phyloP scores from a whole-genome alignment of 2,888 invertebrate genomes.

The Tipula vernalis region DNA sequence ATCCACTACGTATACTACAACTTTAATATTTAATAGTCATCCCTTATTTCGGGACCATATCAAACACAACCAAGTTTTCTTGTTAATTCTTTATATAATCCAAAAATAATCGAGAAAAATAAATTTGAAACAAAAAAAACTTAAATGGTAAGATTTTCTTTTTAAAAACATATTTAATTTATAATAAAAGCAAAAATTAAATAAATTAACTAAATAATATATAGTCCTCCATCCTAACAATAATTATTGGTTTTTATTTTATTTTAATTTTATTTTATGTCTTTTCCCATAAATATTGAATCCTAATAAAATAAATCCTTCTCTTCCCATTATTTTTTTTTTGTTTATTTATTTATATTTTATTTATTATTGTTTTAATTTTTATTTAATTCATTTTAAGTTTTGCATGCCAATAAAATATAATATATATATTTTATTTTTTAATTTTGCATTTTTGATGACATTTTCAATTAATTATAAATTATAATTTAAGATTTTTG shows the following conservation, averaged over 20 bases:
- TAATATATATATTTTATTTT: neutral
- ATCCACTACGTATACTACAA: neutral
- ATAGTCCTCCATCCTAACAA: neutral
- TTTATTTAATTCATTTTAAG: neutral
- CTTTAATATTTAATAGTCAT: neutral
- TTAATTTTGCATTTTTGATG: slow-evolving; percentile 4
- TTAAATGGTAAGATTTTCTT: neutral
- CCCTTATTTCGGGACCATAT: neutral
- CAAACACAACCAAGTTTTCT: neutral
- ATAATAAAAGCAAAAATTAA: neutral
- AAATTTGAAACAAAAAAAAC: neutral
- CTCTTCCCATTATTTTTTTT: neutral
- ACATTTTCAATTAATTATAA: neutral
- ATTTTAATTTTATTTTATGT: neutral
- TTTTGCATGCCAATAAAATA: neutral
- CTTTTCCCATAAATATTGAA: neutral
- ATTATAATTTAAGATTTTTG: neutral
- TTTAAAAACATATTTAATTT: neutral
- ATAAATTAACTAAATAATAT: neutral
- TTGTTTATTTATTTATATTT: neutral
- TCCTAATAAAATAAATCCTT: neutral
- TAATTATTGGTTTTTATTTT: neutral
- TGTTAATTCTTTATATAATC: neutral
- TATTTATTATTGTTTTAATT: neutral
- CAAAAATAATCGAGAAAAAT: neutral